Evolutionary conservation across 2,113 vertebrate genomes (phyloP), one percentile per base, ranked within the genome.

Genomic region (Syngnathus floridae): DNA sequence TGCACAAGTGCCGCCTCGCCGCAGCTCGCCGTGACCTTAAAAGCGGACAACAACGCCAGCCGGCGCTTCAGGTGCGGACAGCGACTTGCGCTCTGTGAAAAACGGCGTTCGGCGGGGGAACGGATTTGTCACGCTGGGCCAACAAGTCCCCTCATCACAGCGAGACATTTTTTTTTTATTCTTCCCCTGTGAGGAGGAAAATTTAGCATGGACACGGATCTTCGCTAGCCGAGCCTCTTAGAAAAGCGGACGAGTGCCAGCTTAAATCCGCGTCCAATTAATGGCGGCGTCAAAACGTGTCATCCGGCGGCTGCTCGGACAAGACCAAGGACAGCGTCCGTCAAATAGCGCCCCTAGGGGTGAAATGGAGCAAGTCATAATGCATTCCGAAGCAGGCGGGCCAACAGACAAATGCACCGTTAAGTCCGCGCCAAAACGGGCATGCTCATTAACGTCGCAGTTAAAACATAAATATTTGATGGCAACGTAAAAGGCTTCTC

Each of bases 391-490:
- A 65, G 54, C 62, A n/a, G 57, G 56, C 11, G 6, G 9, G 54
- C 54, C 22, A 71, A 31, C 41, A 69, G 67, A 73, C 64, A 77
- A 84, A 78, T 63, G 63, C 40, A 38, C 78, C 70, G 71, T 83
- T 81, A 80, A 60, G 31, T 5, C 5, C 37, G 74, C 62, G 71
- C 51, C 62, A 62, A 71, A 79, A 64, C 72, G 60, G 37, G 68
- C 48, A 77, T 67, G 40, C 62, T 75, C 67, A 74, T 80, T 79
- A 79, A 84, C 73, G 7, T 54, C 75, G 73, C 79, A 80, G 82
- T 88, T 84, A 82, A 13, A 41, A 71, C 70, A 86, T 86, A 48
- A 89, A 90, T 89, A 84, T 87, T 89, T 88, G 73, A 89, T 86
- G 10, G 41, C n/a, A 37, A 74, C 72, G 82, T 85, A 81, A 86